Conservation (phyloP, 2,888 invertebrate species). For the Sphinx pinastri region DNA sequence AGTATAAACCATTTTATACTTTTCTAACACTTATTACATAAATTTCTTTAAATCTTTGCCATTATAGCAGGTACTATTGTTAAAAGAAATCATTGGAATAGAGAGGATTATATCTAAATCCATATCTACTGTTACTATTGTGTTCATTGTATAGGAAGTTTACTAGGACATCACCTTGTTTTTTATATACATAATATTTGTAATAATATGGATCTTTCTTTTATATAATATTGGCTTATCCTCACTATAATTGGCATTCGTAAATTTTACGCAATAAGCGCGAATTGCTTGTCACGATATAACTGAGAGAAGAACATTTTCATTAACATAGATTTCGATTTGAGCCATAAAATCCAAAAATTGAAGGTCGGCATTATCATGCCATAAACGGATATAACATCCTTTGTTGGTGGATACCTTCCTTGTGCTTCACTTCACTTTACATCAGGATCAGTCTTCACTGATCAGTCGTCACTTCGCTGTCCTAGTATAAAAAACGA, state of each 20-base stretch:
- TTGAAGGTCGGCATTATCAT: too few relatives aligned
- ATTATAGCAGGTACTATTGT: constrained; percentile 53
- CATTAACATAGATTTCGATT: neutral
- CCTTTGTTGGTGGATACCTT: too few relatives aligned
- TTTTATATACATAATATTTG: neutral
- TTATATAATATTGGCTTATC: neutral
- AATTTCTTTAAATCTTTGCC: constrained; percentile 65
- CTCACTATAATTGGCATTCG: too few relatives aligned
- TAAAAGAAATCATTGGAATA: constrained; percentile 31
- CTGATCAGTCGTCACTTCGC: too few relatives aligned
- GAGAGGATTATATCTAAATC: constrained; percentile 26
- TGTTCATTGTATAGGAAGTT: constrained; percentile 1
- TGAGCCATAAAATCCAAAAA: too few relatives aligned
- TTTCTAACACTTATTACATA: constrained; percentile 75
- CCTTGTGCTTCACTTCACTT: too few relatives aligned
- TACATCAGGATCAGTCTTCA: too few relatives aligned
- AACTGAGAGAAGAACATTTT: neutral
- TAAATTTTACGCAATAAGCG: neutral
- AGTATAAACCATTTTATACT: constrained; percentile 77
- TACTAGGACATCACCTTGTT: neutral
- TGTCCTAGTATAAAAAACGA: too few relatives aligned
- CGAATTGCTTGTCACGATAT: neutral
- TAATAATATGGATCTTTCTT: constrained; percentile 5
- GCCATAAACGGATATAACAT: too few relatives aligned
- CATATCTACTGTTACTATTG: constrained; percentile 30